Percentiles rank a stretch among this genome's conserved stretches.
Evolutionary conservation across 2,888 invertebrate genomes (phyloP).

Genomic region (Xiphydria camelus): DNA sequence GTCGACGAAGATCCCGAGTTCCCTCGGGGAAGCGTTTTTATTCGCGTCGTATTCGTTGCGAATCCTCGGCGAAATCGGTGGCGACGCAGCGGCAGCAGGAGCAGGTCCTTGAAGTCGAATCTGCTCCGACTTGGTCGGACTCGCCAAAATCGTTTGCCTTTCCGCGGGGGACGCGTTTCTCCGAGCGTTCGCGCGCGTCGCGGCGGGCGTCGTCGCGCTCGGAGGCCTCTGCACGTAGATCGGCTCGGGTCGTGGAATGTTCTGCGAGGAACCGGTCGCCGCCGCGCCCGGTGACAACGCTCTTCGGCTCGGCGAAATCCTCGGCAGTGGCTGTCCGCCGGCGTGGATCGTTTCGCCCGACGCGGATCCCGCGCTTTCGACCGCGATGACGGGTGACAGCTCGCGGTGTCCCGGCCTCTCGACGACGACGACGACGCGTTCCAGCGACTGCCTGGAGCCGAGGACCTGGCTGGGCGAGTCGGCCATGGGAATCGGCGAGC

Average conservation of each 20-base stretch:
- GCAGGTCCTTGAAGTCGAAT: no score
- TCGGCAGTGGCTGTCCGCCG: background rate
- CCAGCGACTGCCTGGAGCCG: constrained; percentile 19
- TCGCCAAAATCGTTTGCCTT: no score
- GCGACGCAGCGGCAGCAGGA: no score
- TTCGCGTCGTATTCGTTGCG: no score
- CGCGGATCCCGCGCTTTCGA: background rate
- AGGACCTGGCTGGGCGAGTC: constrained; percentile 36
- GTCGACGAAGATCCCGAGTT: no score
- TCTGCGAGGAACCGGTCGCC: background rate
- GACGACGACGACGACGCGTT: constrained; percentile 20
- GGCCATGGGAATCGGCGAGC: constrained; percentile 44
- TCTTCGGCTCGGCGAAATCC: constrained; percentile 14
- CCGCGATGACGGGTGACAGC: constrained; percentile 15
- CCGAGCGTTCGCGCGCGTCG: background rate
- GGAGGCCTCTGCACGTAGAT: constrained; percentile 24
- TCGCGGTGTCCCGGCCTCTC: constrained; percentile 20
- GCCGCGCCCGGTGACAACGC: constrained; percentile 16
- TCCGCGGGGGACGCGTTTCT: constrained; percentile 6
- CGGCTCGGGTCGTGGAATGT: constrained; percentile 40
- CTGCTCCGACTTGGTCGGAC: no score
- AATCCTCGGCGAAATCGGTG: no score
- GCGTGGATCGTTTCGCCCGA: constrained; percentile 1
- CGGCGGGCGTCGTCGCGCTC: background rate
- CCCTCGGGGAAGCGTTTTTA: no score